Conservation (phyloP, 2,888 invertebrate genomes). For the Plagodis dolabraria region DNA sequence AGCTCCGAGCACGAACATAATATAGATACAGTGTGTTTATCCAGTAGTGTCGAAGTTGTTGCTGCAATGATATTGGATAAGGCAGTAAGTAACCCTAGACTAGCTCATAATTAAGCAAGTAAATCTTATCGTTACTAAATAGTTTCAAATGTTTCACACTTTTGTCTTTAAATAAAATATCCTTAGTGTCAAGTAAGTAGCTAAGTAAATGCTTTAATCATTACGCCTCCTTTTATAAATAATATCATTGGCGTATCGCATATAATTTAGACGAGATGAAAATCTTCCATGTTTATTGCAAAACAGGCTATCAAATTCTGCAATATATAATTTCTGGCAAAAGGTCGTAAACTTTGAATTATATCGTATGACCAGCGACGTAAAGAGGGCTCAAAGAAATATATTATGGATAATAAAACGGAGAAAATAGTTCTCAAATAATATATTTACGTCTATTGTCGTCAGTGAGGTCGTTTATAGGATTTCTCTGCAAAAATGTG, state of each 20-base stretch:
- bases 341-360: slow-evolving; percentile 47
- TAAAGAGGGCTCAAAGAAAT: slow-evolving; percentile 44
- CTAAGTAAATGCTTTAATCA: background rate
- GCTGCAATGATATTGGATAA: slow-evolving; percentile 45
- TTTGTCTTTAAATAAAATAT: too few species aligned
- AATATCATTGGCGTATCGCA: too few species aligned
- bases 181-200: too few species aligned
- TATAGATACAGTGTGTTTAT: slow-evolving; percentile 21
- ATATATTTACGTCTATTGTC: slow-evolving; percentile 59
- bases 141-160: background rate
- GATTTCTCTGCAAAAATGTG: slow-evolving; percentile 16
- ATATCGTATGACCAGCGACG: slow-evolving; percentile 40
- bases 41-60: slow-evolving; percentile 37
- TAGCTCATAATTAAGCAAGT: slow-evolving; percentile 35
- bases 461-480: slow-evolving; percentile 56
- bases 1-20: slow-evolving; percentile 30
- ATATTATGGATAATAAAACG: slow-evolving; percentile 51
- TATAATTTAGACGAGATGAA: slow-evolving; percentile 17
- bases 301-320: slow-evolving; percentile 37
- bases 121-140: slow-evolving; percentile 25
- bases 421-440: slow-evolving; percentile 54
- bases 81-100: slow-evolving; percentile 40
- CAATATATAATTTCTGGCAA: slow-evolving; percentile 43
- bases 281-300: slow-evolving; percentile 9
- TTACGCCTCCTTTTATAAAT: too few species aligned